phyloP scores from a whole-genome alignment of 2,888 invertebrate species.

The Cordilura impudica region DNA sequence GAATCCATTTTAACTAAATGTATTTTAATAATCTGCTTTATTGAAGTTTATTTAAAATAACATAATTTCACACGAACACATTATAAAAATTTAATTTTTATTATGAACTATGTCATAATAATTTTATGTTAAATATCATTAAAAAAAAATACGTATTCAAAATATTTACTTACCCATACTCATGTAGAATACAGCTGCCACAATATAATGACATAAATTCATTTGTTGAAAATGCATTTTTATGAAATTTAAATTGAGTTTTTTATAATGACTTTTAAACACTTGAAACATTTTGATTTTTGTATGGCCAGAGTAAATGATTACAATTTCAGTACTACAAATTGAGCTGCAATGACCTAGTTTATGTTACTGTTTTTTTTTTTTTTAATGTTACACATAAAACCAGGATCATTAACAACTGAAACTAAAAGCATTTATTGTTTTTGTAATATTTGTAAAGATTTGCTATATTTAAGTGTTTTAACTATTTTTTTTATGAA shows the following conservation, averaged over 20 bases:
- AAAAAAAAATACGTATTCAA: no score
- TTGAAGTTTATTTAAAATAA: no score
- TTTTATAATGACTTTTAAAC: conserved; percentile 39
- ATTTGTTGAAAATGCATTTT: conserved; percentile 61
- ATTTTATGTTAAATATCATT: no score
- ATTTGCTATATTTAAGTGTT: neutral
- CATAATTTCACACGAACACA: no score
- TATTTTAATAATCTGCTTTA: no score
- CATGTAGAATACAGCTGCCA: conserved; percentile 69
- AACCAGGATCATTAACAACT: neutral
- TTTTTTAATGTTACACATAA: neutral
- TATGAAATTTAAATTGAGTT: conserved; percentile 39
- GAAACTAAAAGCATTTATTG: neutral
- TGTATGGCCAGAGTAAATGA: neutral
- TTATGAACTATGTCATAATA: no score
- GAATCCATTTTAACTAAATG: no score
- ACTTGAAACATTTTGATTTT: conserved; percentile 35
- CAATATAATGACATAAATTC: conserved; percentile 68
- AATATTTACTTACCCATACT: conserved; percentile 69
- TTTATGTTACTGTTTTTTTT: neutral
- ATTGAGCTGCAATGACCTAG: neutral
- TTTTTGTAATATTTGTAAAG: neutral
- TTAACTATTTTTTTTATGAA: neutral
- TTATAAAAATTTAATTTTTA: no score
- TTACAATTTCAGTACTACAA: conserved; percentile 9